phyloP scores from a whole-genome alignment of 2,113 vertebrate species.

The Corythoichthys haematopterus region DNA sequence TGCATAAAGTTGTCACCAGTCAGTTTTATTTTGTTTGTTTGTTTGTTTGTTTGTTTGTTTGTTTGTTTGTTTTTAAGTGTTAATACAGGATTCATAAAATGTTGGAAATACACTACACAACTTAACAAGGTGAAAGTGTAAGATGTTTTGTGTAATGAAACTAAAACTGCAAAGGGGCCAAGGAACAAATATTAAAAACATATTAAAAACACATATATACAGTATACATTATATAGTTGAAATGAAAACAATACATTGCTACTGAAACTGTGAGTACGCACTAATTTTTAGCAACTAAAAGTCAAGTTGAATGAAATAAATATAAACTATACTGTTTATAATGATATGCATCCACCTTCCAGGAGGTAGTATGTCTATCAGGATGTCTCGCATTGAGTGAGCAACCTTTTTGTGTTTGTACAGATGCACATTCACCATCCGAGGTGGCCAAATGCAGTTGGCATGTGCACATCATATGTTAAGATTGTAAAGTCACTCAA shows the following conservation, averaged over 20 bases:
- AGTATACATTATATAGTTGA: not conserved
- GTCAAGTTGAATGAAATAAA: not conserved
- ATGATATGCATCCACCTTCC: slow-evolving; percentile 19
- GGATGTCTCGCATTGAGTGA: slow-evolving; percentile 9
- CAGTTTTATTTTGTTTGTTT: not conserved
- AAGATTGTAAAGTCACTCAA: slow-evolving; percentile 11
- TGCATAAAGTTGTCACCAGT: not conserved
- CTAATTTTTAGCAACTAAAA: not conserved
- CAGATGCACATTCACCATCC: not conserved
- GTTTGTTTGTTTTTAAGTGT: not conserved
- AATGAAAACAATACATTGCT: not conserved
- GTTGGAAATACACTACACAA: not conserved
- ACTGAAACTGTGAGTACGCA: not conserved
- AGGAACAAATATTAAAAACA: not conserved
- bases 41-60: not conserved
- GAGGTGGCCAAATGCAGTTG: not conserved
- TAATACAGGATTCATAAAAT: not conserved
- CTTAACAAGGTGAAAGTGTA: not conserved
- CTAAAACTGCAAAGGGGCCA: not conserved
- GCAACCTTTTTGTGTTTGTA: not conserved
- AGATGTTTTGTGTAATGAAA: not conserved
- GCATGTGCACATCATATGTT: slow-evolving; percentile 3
- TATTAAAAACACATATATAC: not conserved
- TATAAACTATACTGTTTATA: slow-evolving; percentile 11
- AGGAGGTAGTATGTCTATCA: slow-evolving; percentile 10